Evolutionary conservation across 2,113 vertebrate genomes (phyloP).

Genomic region (Heterotis niloticus): DNA sequence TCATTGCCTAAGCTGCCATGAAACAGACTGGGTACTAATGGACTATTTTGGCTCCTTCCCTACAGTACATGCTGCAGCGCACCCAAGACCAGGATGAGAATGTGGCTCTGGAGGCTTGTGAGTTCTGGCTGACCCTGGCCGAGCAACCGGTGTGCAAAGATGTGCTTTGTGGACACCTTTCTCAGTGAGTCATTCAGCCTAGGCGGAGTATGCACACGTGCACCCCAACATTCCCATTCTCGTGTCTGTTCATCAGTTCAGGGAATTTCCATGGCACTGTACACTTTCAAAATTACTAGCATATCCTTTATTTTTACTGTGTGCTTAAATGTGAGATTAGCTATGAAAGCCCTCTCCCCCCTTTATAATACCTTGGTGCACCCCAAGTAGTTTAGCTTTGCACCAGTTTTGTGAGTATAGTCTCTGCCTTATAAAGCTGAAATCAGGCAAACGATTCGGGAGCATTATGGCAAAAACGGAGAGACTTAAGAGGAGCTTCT

Average conservation of each 20-base stretch:
- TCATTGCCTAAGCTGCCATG: neutral
- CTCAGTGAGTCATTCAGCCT: conserved; percentile 69
- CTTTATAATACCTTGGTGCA: too few relatives aligned
- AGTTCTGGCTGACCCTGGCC: conserved; percentile 94
- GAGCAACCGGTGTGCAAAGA: conserved; percentile 97
- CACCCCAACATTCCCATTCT: neutral
- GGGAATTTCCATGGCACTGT: neutral
- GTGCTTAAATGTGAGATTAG: too few relatives aligned
- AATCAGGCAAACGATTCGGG: too few relatives aligned
- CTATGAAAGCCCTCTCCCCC: too few relatives aligned
- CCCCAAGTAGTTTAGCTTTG: too few relatives aligned
- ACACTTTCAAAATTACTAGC: neutral
- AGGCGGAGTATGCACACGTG: neutral
- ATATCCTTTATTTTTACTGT: neutral
- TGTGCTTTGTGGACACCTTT: conserved; percentile 84
- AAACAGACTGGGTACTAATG: neutral
- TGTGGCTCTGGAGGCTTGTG: conserved; percentile 93
- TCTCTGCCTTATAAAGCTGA: too few relatives aligned
- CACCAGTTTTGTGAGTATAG: too few relatives aligned
- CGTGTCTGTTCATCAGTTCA: neutral
- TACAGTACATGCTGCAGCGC: conserved; percentile 91
- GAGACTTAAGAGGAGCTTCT: too few relatives aligned
- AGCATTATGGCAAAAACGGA: too few relatives aligned
- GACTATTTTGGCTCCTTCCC: neutral
- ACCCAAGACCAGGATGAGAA: conserved; percentile 97